A percentile compares a stretch with the other conserved stretches of the same genome.
Conservation (phyloP, 2,888 invertebrate genomes). For the Cephus pygmeus region DNA sequence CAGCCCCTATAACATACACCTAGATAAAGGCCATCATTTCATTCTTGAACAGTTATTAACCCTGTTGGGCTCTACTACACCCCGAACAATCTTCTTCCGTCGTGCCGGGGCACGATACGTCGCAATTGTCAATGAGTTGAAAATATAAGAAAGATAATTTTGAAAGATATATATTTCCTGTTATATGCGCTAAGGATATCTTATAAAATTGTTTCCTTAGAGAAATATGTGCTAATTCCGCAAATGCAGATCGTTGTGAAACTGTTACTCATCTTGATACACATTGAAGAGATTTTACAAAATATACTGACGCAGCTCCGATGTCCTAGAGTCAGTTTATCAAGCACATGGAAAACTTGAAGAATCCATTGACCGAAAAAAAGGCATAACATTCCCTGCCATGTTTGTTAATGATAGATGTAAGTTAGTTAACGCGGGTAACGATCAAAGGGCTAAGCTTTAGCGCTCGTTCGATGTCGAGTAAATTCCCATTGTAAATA, state of each 20-base stretch:
- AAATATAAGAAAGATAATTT: not conserved
- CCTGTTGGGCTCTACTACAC: not conserved
- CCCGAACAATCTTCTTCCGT: not conserved
- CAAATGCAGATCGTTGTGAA: not conserved
- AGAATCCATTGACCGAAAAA: not conserved
- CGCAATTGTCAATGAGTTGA: not conserved
- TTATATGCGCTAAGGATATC: no score
- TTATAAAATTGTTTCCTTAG: no score
- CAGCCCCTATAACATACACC: slow-evolving; percentile 12
- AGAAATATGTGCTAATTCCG: not conserved
- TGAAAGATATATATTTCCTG: no score
- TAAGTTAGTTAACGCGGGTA: not conserved
- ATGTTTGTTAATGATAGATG: not conserved
- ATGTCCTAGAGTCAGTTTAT: no score
- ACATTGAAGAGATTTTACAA: no score
- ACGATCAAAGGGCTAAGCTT: not conserved
- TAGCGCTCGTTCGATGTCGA: not conserved
- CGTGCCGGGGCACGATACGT: not conserved
- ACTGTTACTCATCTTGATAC: not conserved
- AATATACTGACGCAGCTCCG: no score
- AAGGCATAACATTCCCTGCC: not conserved
- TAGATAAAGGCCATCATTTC: slow-evolving; percentile 15
- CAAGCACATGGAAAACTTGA: no score
- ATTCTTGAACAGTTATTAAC: not conserved
- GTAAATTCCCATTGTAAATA: not conserved